Percentiles rank a stretch among this genome's conserved stretches.
phyloP scores from a whole-genome alignment of 2,888 invertebrate species.

The Gonocerus acuteangulatus region DNA sequence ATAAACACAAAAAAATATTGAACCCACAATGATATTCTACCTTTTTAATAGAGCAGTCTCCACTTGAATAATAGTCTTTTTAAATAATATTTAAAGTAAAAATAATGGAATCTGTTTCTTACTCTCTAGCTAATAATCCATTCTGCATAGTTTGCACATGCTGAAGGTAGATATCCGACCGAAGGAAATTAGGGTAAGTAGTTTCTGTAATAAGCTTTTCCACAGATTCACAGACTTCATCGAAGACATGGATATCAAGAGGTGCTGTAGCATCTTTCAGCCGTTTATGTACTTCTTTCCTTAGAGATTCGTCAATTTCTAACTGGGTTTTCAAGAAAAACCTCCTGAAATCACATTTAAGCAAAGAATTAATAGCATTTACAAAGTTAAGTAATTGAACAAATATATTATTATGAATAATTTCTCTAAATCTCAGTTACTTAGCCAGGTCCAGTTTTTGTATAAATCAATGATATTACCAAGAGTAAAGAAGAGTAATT shows the following conservation, averaged over 20 bases:
- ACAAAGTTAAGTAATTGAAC: too few relatives aligned
- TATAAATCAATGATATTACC: too few relatives aligned
- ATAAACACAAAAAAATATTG: too few relatives aligned
- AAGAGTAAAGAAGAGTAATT: too few relatives aligned
- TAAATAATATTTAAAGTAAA: not conserved
- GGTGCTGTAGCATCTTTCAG: conserved; percentile 54
- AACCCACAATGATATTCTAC: too few relatives aligned
- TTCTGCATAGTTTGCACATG: conserved; percentile 59
- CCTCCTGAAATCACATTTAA: conserved; percentile 40
- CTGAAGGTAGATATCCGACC: conserved; percentile 83
- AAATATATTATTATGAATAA: too few relatives aligned
- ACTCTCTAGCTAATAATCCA: conserved; percentile 20
- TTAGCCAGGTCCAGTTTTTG: too few relatives aligned
- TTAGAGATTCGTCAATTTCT: conserved; percentile 67
- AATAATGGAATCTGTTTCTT: too few relatives aligned
- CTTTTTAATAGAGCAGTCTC: too few relatives aligned
- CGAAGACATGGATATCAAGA: conserved; percentile 73
- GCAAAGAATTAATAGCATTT: too few relatives aligned
- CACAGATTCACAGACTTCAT: conserved; percentile 73
- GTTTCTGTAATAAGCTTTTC: conserved; percentile 77
- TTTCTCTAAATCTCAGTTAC: too few relatives aligned
- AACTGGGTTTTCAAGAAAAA: conserved; percentile 39
- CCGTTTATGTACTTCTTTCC: conserved; percentile 36
- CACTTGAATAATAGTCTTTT: too few relatives aligned
- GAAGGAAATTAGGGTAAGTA: conserved; percentile 85